Conservation (phyloP, 2,888 invertebrate species). For the Ornithoptera alexandrae region DNA sequence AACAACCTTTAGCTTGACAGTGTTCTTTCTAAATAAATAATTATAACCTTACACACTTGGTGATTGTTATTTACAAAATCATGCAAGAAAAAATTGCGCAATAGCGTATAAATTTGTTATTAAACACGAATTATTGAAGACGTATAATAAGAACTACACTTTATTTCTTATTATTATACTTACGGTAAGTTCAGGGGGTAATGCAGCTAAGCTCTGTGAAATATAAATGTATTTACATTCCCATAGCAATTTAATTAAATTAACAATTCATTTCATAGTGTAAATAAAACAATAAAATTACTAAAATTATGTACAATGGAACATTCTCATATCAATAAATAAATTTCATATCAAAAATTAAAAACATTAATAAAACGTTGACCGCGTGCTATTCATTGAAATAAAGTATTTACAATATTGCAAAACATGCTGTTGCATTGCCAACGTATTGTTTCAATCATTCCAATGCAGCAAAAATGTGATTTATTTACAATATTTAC, state of each 20-base stretch:
- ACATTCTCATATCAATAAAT: conserved; percentile 13
- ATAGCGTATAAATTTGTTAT: conserved; percentile 5
- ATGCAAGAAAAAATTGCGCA: conserved; percentile 15
- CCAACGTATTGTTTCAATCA: conserved; percentile 14
- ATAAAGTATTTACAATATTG: conserved; percentile 18
- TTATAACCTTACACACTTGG: no score
- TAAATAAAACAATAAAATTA: neutral
- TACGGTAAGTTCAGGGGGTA: conserved; percentile 89
- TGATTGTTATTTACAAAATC: conserved; percentile 2
- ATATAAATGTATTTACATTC: conserved; percentile 77
- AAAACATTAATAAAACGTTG: conserved; percentile 23
- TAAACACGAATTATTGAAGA: conserved; percentile 16
- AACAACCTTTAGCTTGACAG: neutral
- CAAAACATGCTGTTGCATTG: conserved; percentile 30
- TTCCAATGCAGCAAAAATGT: conserved; percentile 14
- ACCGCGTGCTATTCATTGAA: conserved; percentile 12
- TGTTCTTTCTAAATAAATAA: neutral
- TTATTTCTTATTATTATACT: conserved; percentile 67
- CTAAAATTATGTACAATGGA: conserved; percentile 46
- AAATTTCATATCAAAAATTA: conserved; percentile 9
- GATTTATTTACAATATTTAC: conserved; percentile 44
- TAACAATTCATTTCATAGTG: conserved; percentile 24
- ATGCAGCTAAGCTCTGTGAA: conserved; percentile 90
- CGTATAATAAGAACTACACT: conserved; percentile 10
- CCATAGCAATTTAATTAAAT: conserved; percentile 36